These are phyloP conservation scores for Alfaro cultratus DNA, from an alignment of 2,797 vertebrate genomes.

Conservation along the genomic window DNA sequence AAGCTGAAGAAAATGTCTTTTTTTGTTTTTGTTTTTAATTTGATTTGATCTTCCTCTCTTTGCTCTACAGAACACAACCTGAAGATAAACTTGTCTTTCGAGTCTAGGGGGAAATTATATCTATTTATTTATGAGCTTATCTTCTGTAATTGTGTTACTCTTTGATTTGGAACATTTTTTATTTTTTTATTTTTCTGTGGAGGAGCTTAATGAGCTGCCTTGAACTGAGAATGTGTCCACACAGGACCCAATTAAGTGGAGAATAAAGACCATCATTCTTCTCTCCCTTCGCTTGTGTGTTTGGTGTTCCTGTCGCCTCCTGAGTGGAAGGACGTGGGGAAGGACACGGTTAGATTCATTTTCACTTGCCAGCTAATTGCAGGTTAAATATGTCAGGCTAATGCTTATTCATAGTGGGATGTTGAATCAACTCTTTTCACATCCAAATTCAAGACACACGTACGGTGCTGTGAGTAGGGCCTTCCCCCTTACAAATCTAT, in stretches of 20 bases:
- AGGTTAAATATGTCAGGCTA: conserved; percentile 46
- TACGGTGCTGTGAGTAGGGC: not conserved
- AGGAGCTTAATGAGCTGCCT: conserved; percentile 63
- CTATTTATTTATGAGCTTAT: conserved; percentile 56
- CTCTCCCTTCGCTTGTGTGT: conserved; percentile 13
- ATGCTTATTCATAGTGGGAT: conserved; percentile 26
- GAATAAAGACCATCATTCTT: conserved; percentile 52
- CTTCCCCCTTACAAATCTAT: not conserved
- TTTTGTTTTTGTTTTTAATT: conserved; percentile 14
- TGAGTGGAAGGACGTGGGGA: conserved; percentile 11
- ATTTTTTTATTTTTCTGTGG: conserved; percentile 43
- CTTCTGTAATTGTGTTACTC: conserved; percentile 61
- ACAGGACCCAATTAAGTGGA: conserved; percentile 71
- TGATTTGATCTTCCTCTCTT: conserved; percentile 27
- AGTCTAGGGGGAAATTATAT: conserved; percentile 60
- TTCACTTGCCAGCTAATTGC: conserved; percentile 49
- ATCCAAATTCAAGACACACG: conserved; percentile 18
- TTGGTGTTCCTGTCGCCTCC: conserved; percentile 26
- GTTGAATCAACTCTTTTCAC: conserved; percentile 36
- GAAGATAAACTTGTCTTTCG: conserved; percentile 34
- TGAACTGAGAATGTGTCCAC: conserved; percentile 64
- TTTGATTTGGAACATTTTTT: conserved; percentile 56
- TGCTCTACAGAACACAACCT: conserved; percentile 6
- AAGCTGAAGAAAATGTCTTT: conserved; percentile 29
- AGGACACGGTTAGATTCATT: conserved; percentile 38